Evolutionary conservation across 2,888 invertebrate species (phyloP), one percentile per base, ranked within the genome.

Genomic region (Agrochola lota): DNA sequence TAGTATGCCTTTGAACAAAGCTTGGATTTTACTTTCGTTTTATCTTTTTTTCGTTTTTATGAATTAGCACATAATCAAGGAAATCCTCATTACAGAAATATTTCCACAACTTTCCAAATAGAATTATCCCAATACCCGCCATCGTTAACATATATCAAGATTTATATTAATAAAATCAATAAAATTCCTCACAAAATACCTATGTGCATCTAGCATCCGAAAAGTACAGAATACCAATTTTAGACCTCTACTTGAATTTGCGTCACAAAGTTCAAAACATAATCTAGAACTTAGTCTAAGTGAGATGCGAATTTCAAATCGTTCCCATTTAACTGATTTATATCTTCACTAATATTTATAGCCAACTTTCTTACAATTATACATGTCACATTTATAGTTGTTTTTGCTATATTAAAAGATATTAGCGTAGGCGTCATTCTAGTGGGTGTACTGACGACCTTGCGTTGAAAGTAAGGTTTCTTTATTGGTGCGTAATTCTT

Each of bases 401-500:
- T 72, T 78, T 84, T 81, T 78, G 71, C 35, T 20, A 63, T 78
- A 81, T 57, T 66, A 74, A 74, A 64, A 74, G 66, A 68, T 71
- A 63, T 72, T 60, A 81, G 77, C 77, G 94, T 94, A 93, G 93
- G 94, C 80, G 4, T 35, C 35, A 35, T 85, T 78, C 52, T 46
- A 80, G 94, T 94, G 92, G 94, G 93, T 87, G 93, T 91, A 76
- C 71, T 81, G 79, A 73, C 83, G 93, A 91, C 94, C 94, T 94
- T 93, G 92, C 87, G 86, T 91, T 87, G 93, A 94, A 93, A 94
- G 94, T 92, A 91, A 93, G 91, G 92, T 90, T 91, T 87, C 87
- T 90, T 85, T 84, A 86, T 83, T 78, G 85, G 78, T 77, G 81
- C 81, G 86, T 91, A 88, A 90, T 91, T 92, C 89, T 91, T 90